Percentiles rank a stretch among this genome's conserved stretches.
Conservation (phyloP, 2,888 invertebrate species). For the Caradrina kadenii region DNA sequence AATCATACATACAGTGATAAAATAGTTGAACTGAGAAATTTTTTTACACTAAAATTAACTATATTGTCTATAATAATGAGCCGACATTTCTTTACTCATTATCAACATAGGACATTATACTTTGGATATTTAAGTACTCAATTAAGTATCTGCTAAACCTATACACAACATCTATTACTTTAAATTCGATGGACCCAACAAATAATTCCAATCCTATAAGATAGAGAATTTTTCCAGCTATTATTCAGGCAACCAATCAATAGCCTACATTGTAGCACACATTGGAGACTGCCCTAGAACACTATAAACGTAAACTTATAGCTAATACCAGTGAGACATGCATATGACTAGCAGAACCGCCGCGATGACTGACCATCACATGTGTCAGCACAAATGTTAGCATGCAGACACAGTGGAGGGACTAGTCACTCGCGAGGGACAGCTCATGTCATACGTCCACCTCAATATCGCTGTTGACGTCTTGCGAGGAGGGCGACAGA, state of each 20-base stretch:
- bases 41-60: slow-evolving; percentile 51
- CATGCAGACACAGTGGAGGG: slow-evolving; percentile 47
- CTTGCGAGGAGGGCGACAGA: slow-evolving; percentile 75
- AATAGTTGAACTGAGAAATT: slow-evolving; percentile 49
- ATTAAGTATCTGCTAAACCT: slow-evolving; percentile 58
- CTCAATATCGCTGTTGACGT: slow-evolving; percentile 83
- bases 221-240: slow-evolving; percentile 44
- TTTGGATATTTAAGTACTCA: slow-evolving; percentile 65
- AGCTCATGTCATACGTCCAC: slow-evolving; percentile 87
- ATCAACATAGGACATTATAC: slow-evolving; percentile 34
- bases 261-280: slow-evolving; percentile 41
- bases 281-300: slow-evolving; percentile 39
- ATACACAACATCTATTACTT: slow-evolving; percentile 41
- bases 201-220: slow-evolving; percentile 50
- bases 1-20: slow-evolving; percentile 49
- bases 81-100: slow-evolving; percentile 26
- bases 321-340: slow-evolving; percentile 73
- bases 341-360: slow-evolving; percentile 75
- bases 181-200: slow-evolving; percentile 59
- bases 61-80: slow-evolving; percentile 35
- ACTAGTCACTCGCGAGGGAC: slow-evolving; percentile 77
- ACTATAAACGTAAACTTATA: slow-evolving; percentile 63
- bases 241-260: slow-evolving; percentile 40
- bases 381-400: slow-evolving; percentile 52
- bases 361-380: slow-evolving; percentile 59